Base-by-base conservation (phyloP, 2,113 vertebrate species). In the Hyla sarda region DNA sequence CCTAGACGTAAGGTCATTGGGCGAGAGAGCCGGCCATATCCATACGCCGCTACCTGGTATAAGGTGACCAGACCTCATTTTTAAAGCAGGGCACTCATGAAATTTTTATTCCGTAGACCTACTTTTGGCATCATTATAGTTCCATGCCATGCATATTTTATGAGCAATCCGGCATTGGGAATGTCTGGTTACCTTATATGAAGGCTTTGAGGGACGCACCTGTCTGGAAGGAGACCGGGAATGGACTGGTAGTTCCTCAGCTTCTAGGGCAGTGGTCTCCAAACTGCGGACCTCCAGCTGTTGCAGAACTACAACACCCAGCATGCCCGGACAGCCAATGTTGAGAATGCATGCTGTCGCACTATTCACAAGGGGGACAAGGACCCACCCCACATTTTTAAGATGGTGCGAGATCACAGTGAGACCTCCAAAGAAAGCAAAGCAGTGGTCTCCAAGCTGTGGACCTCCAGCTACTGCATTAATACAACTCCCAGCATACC, bases 41-140 rank as follows among this genome's bases (percentile, higher is more conserved):
- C 56, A 81, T 81, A 47, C 34, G 45, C 37, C 45, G 45, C n/a
- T n/a, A n/a, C 17, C 34, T 28, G 12, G 78, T 81, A 65, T 81
- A 65, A 81, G 58, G 78, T 81, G 78, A 81, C 56, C 56, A 65
- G 78, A 81, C 78, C 78, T 65, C 7, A 47, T 65, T 81, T 79
- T 81, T 81, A 81, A n/a, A 81, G 78, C 78, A 62, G 78, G 78
- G 34, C 78, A 65, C 34, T 58, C 78, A 81, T 81, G 56, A 81
- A 81, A 81, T 60, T 81, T 81, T 81, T 25, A 81, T 81, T 45
- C 78, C 19, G 34, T 81, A 81, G 78, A 60, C 23, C 37, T 47
- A 37, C 56, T 41, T n/a, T 28, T 47, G 78, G 37, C 78, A 81
- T 58, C 56, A 81, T 65, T 81, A 65, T 62, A 81, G 78, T 45